Base-by-base conservation (phyloP, 2,113 vertebrate genomes). In the Hemiprocne comata region DNA sequence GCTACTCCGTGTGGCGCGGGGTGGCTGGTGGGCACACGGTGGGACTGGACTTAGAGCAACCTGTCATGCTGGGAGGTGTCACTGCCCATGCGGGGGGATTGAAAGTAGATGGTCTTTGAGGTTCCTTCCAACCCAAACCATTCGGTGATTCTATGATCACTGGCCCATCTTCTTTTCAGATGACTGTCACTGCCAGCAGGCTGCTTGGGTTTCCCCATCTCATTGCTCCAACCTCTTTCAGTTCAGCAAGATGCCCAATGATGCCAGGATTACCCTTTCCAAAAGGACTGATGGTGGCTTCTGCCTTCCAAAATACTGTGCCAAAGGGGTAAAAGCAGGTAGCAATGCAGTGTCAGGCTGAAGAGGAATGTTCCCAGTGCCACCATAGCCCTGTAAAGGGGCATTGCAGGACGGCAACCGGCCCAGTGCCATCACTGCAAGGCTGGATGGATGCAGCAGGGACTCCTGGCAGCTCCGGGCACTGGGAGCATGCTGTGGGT, bases 371-470 rank as follows among this genome's bases (percentile, higher is more conserved):
- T 4, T 2, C 5, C 14, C 58, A 15, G 42, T 73, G 69, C 51
- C 76, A 29, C 26, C 2, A 2, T 26, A 53, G 46, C 20, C 34
- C 17, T 17, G 7, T 40, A 67, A 83, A 86, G 33, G 11, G 34
- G 10, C 55, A 38, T 2, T 9, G 57, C 48, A 48, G 38, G 31
- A 44, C 0, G 2, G 20, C 13, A 57, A 12, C 28, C 50, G 44
- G 28, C 42, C 40, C 4, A 2, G 53, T 18, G 53, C 48, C n/a
- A 10, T n/a, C 0, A 0, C 25, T 5, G 3, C 24, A 44, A 57
- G 31, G 26, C 20, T 44, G 36, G 18, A 38, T 74, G 42, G 71
- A 50, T 58, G 38, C 67, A 88, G 75, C 3, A 5, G 46, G 24
- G 25, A 31, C 18, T 34, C 12, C 51, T 0, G 0, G 26, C 58